Evolutionary conservation across 53 echinoderm and acorn worm genomes (phyloP).

Genomic region (Patiria pectinifera): DNA sequence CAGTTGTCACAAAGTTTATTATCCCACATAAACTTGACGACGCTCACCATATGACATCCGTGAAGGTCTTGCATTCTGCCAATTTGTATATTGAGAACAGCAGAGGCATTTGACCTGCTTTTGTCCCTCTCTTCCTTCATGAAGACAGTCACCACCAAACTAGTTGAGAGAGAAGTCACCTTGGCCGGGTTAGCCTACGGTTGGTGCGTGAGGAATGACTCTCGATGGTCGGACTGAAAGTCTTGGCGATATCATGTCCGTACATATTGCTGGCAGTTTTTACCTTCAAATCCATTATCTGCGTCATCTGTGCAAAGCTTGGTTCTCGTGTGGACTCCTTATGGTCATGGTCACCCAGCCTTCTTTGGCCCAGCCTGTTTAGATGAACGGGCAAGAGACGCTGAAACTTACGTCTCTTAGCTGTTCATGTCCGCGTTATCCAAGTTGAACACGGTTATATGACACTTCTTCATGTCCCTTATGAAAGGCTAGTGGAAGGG

Average conservation of each 20-base stretch:
- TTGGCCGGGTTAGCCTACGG: background rate
- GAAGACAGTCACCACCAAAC: background rate
- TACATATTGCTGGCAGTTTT: constrained; percentile 3
- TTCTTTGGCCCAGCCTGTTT: constrained; percentile 64
- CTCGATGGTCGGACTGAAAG: no score
- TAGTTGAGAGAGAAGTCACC: background rate
- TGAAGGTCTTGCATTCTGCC: background rate
- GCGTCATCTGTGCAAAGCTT: no score
- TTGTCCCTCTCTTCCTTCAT: background rate
- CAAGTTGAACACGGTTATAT: constrained; percentile 44
- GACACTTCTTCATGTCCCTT: constrained; percentile 64
- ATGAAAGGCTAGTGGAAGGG: constrained; percentile 23
- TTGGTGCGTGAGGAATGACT: background rate
- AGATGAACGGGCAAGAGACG: background rate
- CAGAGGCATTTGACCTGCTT: background rate
- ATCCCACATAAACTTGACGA: constrained; percentile 16
- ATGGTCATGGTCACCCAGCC: constrained; percentile 44
- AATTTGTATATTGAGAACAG: constrained; percentile 8
- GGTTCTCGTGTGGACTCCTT: background rate
- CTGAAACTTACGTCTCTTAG: constrained; percentile 56
- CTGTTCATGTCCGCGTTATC: background rate
- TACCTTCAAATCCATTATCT: no score
- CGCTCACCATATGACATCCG: constrained; percentile 54
- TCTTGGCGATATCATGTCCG: no score
- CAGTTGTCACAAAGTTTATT: constrained; percentile 72